Evolutionary conservation across 2,113 vertebrate species (phyloP).

Genomic region (Siphamia tubifer): DNA sequence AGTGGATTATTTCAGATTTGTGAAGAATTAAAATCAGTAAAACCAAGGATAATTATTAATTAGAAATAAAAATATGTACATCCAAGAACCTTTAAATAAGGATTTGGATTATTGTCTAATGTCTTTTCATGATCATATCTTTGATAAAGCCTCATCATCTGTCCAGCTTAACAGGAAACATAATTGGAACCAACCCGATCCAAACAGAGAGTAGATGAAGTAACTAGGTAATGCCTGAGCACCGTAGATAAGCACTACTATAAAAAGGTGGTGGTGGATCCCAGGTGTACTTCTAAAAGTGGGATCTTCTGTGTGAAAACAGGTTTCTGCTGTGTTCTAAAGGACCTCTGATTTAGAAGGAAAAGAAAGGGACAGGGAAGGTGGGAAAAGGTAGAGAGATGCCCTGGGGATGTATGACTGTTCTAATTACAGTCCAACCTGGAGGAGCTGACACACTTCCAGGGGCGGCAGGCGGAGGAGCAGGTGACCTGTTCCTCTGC

Average conservation of each 20-base stretch:
- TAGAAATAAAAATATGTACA: not conserved
- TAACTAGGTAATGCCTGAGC: not conserved
- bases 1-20: not conserved
- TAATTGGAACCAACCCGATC: not conserved
- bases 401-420: conserved; percentile 42
- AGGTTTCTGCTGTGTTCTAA: conserved; percentile 17
- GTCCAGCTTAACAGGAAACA: not conserved
- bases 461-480: conserved; percentile 31
- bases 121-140: not conserved
- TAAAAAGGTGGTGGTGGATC: conserved; percentile 14
- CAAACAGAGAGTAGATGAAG: not conserved
- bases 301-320: conserved; percentile 17
- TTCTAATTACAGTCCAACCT: conserved; percentile 71
- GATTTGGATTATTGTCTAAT: not conserved
- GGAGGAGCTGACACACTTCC: conserved; percentile 74
- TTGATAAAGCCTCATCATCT: not conserved
- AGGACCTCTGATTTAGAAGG: conserved; percentile 27
- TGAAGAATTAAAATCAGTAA: not conserved
- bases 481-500: conserved; percentile 28
- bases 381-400: conserved; percentile 9
- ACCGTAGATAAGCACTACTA: conserved; percentile 29
- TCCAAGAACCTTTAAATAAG: not conserved
- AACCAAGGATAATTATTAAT: not conserved
- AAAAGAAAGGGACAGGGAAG: not conserved
- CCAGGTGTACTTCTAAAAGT: conserved; percentile 37